Evolutionary conservation across 1,140 invertebrate genomes (phyloP), one percentile per base, ranked within the genome.

Genomic region (Semibalanus balanoides): DNA sequence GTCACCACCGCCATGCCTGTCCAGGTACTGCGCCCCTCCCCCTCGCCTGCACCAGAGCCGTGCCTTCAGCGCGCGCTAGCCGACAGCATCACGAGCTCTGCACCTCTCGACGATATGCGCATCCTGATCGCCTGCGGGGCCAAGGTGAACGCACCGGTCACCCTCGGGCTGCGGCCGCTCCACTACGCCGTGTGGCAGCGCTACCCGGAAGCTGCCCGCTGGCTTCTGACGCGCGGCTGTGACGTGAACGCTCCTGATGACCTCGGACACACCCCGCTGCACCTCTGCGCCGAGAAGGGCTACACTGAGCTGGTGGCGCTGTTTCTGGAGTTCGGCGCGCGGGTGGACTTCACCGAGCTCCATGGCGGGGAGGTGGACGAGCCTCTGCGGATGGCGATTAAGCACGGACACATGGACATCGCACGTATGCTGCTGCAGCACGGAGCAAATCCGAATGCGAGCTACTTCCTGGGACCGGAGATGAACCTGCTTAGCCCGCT

Each of bases 121-220:
- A 93, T 94, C 76, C 85, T 94, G 0, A 83, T 94, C 71, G 92
- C 92, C 5, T 93, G 91, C 83, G 93, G 93, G 30, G 93, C 93
- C 27, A 93, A 93, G 84, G 90, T 90, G 78, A 87, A 87, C 77
- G 83, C 83, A 43, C 80, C 84, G 22, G 86, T 88, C 3, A 85
- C 83, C 29, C 85, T 86, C 83, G 94, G 93, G 14, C 84, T 96
- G 31, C 87, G 90, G 74, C 93, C 94, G 0, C 84, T 97, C n/a
- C 94, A 96, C 83, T 97, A 96, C 83, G 94, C 94, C 0, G 92
- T 94, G 73, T 96, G 93, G 89, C 91, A 93, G 81, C 85, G 87
- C 25, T 91, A 96, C 83, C 85, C 88, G 43, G 93, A 94, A 81
- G 93, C 93, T 0, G 91, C 92, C 0, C 87, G 90, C 71, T 83